phyloP scores from a whole-genome alignment of 2,797 vertebrate species.

The Phoeniculus purpureus region DNA sequence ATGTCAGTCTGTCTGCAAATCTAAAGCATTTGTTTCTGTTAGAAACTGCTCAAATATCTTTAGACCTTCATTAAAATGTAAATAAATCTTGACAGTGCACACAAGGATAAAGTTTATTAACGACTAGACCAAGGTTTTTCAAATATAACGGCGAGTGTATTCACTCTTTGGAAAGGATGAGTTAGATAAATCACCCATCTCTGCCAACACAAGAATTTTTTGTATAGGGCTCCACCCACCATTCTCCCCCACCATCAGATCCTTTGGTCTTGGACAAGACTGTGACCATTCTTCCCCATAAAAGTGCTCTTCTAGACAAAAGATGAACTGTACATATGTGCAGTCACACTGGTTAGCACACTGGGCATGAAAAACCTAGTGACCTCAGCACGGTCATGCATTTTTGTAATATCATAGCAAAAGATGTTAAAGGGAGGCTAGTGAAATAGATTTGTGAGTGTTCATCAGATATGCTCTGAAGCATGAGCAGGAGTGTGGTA shows the following conservation, averaged over 20 bases:
- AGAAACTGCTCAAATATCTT: not conserved
- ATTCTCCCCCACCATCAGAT: not conserved
- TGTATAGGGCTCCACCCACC: not conserved
- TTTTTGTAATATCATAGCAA: not conserved
- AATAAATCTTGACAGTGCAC: not conserved
- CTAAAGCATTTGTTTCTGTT: slow-evolving; percentile 16
- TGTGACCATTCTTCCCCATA: not conserved
- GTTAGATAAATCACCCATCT: not conserved
- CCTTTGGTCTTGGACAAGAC: not conserved
- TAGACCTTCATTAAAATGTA: not conserved
- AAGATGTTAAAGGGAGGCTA: not conserved
- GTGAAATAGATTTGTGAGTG: not conserved
- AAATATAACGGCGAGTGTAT: not conserved
- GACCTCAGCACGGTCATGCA: not conserved
- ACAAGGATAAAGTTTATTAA: not conserved
- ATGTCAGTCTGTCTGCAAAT: slow-evolving; percentile 16
- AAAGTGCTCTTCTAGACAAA: not conserved
- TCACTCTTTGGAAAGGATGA: not conserved
- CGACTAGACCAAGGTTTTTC: not conserved
- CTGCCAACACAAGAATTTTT: not conserved
- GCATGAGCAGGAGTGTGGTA: not conserved
- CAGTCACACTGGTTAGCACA: not conserved
- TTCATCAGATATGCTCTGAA: not conserved
- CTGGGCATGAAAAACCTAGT: not conserved
- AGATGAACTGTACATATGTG: not conserved